Base-by-base conservation (phyloP, 1,140 invertebrate species). In the Coenobita brevimanus region DNA sequence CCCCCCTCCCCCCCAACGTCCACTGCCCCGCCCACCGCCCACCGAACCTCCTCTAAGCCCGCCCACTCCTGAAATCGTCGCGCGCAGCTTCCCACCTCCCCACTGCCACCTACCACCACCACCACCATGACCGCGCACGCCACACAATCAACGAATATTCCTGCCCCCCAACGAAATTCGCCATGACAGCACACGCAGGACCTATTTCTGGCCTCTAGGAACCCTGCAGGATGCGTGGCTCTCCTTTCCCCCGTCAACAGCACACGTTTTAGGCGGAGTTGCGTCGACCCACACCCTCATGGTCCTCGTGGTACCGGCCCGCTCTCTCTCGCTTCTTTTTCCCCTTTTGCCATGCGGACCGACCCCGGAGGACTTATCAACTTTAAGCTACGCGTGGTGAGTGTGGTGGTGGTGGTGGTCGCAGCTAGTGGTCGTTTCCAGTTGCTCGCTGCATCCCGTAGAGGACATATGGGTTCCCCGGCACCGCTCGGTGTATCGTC, bases 1-100 rank as follows among this genome's bases (percentile, higher is more conserved):
- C 78, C 81, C 36, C 62, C 67, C 50, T 71, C 41, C 24, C 46
- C 57, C 62, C 43, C 62, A 54, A 60, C 43, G 43, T 69, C 36
- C 8, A 15, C 36, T 17, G 64, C 81, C 64, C 81, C 81, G 50
- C 78, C 78, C 78, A 80, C 78, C 78, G 78, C 78, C 78, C 78
- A 80, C 54, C 43, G 46, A 76, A 69, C 62, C 81, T 62, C 81
- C 21, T 50, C 62, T 71, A 27, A 21, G 41, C 21, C 62, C 64
- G 62, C 81, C 81, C 67, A 71, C 81, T 38, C 38, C 36, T 62
- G 36, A 27, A 36, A 30, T n/a, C 62, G 67, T 33, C 81, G 62
- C 81, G 81, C 81, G 62, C 81, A 69, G 24, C 67, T 71, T 46
- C 64, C 41, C 67, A 13, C 4, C n/a, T 27, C 64, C 33, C 64